These are phyloP conservation scores for Aphaenogaster floridana DNA, from an alignment of 1,140 invertebrate species.

Conservation along the genomic window DNA sequence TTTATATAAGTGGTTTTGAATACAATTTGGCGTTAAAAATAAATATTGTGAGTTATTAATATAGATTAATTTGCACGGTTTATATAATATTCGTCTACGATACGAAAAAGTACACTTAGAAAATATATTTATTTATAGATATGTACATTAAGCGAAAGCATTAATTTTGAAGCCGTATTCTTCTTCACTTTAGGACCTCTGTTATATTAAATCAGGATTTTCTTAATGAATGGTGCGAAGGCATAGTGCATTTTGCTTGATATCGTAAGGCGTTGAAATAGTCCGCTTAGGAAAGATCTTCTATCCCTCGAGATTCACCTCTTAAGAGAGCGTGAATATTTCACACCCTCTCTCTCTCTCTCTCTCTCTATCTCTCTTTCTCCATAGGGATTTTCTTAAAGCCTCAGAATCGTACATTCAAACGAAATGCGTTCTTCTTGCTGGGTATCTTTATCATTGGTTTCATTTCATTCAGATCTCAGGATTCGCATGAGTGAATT, in stretches of 20 bases:
- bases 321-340: conserved; percentile 44
- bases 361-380: background rate
- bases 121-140: background rate
- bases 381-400: conserved; percentile 6
- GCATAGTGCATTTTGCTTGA: background rate
- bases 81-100: background rate
- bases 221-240: conserved; percentile 32
- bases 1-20: background rate
- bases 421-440: background rate
- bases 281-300: conserved; percentile 15
- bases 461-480: conserved; percentile 13
- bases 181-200: background rate
- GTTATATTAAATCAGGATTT: conserved; percentile 29
- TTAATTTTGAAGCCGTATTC: conserved; percentile 14
- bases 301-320: background rate
- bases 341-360: background rate
- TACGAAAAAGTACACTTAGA: background rate
- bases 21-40: background rate
- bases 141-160: background rate
- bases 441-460: background rate
- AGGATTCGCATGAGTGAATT: conserved; percentile 2
- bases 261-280: conserved; percentile 7
- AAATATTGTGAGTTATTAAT: background rate
- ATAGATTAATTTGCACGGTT: background rate
- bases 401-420: background rate